A percentile compares a stretch with the other conserved stretches of the same genome.
These are phyloP conservation scores for Rotaria magnacalcarata DNA, from an alignment of 2,888 invertebrate species.

Conservation along the genomic window DNA sequence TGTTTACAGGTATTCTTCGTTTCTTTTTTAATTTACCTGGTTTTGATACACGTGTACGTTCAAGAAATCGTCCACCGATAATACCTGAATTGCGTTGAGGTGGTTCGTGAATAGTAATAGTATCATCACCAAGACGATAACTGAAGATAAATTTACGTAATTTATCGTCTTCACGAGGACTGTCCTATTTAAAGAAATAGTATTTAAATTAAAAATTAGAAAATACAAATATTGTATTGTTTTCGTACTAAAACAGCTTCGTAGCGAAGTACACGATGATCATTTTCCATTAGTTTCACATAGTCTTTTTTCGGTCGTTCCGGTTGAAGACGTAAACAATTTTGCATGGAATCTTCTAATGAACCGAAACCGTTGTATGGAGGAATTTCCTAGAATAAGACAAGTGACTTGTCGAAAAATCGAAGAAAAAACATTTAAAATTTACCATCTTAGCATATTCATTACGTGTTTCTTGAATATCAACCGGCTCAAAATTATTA, in stretches of 20 bases:
- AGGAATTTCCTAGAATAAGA: slow-evolving; percentile 63
- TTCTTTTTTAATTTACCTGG: slow-evolving; percentile 64
- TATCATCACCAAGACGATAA: slow-evolving; percentile 73
- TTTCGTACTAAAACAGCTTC: slow-evolving; percentile 66
- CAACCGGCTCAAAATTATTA: slow-evolving; percentile 59
- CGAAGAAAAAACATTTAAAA: not conserved
- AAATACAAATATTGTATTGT: not conserved
- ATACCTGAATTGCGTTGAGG: slow-evolving; percentile 73
- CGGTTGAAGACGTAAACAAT: slow-evolving; percentile 69
- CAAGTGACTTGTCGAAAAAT: too few species aligned
- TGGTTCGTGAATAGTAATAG: slow-evolving; percentile 71
- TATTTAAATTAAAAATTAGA: too few species aligned
- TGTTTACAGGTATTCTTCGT: too few species aligned
- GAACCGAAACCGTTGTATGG: slow-evolving; percentile 71
- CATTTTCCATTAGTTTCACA: slow-evolving; percentile 71
- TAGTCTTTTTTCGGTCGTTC: slow-evolving; percentile 72
- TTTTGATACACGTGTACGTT: slow-evolving; percentile 67
- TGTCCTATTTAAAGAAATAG: slow-evolving; percentile 62
- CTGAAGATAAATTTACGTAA: slow-evolving; percentile 72
- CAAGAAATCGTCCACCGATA: slow-evolving; percentile 72
- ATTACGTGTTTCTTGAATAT: slow-evolving; percentile 51
- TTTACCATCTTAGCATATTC: slow-evolving; percentile 55
- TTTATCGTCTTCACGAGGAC: slow-evolving; percentile 73
- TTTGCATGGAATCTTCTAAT: slow-evolving; percentile 73
- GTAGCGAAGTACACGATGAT: slow-evolving; percentile 67